A percentile compares a stretch with the other conserved stretches of the same genome.
Conservation (phyloP, 2,797 vertebrate species). For the Lycodopsis pacificus region DNA sequence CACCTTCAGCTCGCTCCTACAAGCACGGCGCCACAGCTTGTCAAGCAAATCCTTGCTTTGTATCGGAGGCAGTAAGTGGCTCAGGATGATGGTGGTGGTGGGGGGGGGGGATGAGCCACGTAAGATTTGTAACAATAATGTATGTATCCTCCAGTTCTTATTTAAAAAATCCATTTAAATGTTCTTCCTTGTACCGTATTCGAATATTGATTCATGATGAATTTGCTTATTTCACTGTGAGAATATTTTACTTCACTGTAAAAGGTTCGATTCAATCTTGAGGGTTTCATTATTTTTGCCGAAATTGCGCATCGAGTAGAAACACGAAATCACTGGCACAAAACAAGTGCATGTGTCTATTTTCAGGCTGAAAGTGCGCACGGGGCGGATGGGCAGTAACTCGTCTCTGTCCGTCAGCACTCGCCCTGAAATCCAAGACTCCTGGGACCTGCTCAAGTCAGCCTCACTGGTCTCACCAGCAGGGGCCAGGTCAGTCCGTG, state of each 20-base stretch:
- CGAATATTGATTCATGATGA: neutral
- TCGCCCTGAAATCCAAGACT: constrained; percentile 73
- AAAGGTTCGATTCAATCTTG: neutral
- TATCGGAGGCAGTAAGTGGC: constrained; percentile 7
- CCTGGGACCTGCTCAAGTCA: constrained; percentile 76
- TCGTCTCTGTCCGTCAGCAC: constrained; percentile 74
- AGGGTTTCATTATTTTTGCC: neutral
- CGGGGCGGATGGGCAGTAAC: constrained; percentile 74
- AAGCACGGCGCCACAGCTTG: constrained; percentile 20
- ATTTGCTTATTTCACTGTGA: neutral
- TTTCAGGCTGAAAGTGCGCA: constrained; percentile 73
- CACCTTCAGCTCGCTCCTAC: constrained; percentile 47
- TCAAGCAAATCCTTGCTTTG: neutral
- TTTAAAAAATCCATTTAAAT: neutral
- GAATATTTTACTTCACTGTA: neutral
- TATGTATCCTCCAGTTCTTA: neutral
- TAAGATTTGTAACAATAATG: neutral
- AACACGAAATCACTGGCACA: neutral
- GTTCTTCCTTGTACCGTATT: neutral
- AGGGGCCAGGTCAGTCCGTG: constrained; percentile 70
- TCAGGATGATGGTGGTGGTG: neutral
- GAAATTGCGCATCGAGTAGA: neutral
- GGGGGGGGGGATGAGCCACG: neutral
- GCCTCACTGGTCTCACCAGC: constrained; percentile 55
- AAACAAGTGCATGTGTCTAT: constrained; percentile 11